These are phyloP conservation scores for Gonioctena quinquepunctata DNA, from an alignment of 1,140 invertebrate species.

Conservation along the genomic window DNA sequence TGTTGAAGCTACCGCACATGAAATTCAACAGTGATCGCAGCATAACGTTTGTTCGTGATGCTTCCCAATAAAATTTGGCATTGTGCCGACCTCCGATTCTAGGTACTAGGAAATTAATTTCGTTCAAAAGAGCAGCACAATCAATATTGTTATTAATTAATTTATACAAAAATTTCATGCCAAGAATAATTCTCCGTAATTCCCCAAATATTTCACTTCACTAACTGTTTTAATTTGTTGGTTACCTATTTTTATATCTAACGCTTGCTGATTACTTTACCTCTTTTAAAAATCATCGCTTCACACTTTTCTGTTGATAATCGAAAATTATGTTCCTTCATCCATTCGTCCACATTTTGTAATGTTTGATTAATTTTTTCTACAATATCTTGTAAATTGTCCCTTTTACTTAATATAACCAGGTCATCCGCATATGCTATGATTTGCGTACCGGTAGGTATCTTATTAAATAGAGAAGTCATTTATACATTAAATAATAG, in stretches of 20 bases:
- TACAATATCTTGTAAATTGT: not conserved
- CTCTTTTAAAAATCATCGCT: conserved; percentile 1
- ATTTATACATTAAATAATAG: conserved; percentile 29
- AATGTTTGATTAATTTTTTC: not conserved
- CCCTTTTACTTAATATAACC: conserved; percentile 7
- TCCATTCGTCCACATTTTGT: not conserved
- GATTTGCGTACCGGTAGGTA: not conserved
- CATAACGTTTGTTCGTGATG: too few relatives aligned
- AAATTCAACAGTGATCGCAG: too few relatives aligned
- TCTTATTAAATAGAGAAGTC: not conserved
- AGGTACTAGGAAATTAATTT: too few relatives aligned
- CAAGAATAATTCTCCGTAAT: too few relatives aligned
- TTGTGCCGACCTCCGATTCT: too few relatives aligned
- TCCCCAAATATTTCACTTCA: conserved; percentile 17
- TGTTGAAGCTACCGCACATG: too few relatives aligned
- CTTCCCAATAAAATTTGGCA: too few relatives aligned
- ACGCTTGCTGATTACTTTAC: not conserved
- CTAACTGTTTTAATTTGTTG: not conserved
- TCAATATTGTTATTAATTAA: too few relatives aligned
- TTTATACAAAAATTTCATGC: too few relatives aligned
- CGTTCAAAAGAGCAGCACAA: too few relatives aligned
- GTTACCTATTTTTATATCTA: not conserved
- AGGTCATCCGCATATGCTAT: conserved; percentile 31
- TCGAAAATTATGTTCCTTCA: not conserved
- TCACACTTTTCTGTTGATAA: conserved; percentile 1